Evolutionary conservation across 2,888 invertebrate species (phyloP).

Genomic region (Netelia fuscicornis): DNA sequence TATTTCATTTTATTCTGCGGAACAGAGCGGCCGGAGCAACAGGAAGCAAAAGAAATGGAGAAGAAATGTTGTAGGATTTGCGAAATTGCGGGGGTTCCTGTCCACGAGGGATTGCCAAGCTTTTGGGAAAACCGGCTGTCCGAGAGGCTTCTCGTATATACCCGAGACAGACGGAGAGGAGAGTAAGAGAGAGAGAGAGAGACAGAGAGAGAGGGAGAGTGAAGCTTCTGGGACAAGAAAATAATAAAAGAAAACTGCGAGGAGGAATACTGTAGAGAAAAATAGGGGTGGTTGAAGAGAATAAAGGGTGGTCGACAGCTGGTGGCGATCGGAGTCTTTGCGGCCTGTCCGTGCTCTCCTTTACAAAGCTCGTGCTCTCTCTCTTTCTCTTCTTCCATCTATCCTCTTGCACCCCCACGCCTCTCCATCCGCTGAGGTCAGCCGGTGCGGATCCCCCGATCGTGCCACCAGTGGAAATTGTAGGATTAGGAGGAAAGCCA

Average conservation of each 20-base stretch:
- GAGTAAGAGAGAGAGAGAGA: neutral
- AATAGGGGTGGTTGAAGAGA: conserved; percentile 17
- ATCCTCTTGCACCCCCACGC: neutral
- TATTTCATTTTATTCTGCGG: conserved; percentile 27
- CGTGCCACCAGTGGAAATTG: conserved; percentile 65
- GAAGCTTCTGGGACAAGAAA: conserved; percentile 1
- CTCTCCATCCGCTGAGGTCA: conserved; percentile 37
- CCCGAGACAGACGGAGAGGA: neutral
- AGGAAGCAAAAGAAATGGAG: conserved; percentile 14
- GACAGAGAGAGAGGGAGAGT: conserved; percentile 33
- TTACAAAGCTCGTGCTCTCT: conserved; percentile 17
- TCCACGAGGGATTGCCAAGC: conserved; percentile 51
- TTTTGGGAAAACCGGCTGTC: conserved; percentile 33
- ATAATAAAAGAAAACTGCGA: neutral
- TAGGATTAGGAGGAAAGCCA: conserved; percentile 66
- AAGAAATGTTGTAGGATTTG: conserved; percentile 49
- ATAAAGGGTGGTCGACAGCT: conserved; percentile 45
- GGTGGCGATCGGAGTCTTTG: conserved; percentile 45
- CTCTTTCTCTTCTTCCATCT: conserved; percentile 3
- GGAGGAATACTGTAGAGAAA: neutral
- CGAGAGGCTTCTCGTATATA: conserved; percentile 34
- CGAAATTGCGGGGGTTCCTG: conserved; percentile 47
- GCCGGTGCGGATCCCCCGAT: conserved; percentile 37
- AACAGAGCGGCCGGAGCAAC: neutral
- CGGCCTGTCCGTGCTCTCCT: conserved; percentile 17